Conservation (phyloP, 2,113 vertebrate genomes). For the Murina feae region DNA sequence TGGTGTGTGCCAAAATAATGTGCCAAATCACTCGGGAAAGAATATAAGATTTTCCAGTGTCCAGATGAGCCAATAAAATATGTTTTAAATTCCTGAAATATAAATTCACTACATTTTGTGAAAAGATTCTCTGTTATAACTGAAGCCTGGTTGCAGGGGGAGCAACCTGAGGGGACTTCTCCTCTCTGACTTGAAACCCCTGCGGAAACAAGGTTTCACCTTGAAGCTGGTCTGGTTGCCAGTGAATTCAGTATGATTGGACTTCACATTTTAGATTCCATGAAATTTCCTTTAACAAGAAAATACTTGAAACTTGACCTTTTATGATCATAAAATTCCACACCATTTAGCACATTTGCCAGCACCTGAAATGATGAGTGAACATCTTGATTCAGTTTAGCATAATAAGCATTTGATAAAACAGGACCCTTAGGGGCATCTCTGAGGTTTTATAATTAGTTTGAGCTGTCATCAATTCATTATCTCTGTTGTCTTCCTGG, state of each 20-base stretch:
- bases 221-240: slow-evolving; percentile 42
- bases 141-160: slow-evolving; percentile 70
- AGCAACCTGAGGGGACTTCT: slow-evolving; percentile 55
- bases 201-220: slow-evolving; percentile 68
- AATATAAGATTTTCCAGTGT: slow-evolving; percentile 79
- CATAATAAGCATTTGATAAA: slow-evolving; percentile 23
- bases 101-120: slow-evolving; percentile 76
- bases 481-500: slow-evolving; percentile 19
- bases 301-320: slow-evolving; percentile 72
- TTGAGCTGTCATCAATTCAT: background rate
- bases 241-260: slow-evolving; percentile 60
- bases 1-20: slow-evolving; percentile 55
- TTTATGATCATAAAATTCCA: slow-evolving; percentile 58
- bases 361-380: slow-evolving; percentile 51
- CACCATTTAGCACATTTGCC: slow-evolving; percentile 38
- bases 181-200: slow-evolving; percentile 64
- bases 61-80: slow-evolving; percentile 72
- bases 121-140: slow-evolving; percentile 80
- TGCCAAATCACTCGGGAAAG: slow-evolving; percentile 70
- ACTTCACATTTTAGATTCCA: slow-evolving; percentile 44
- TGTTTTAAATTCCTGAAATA: slow-evolving; percentile 60
- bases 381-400: slow-evolving; percentile 57
- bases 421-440: background rate
- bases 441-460: slow-evolving; percentile 29
- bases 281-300: slow-evolving; percentile 66